phyloP scores from a whole-genome alignment of 2,888 invertebrate genomes.

The Tinea trinotella region DNA sequence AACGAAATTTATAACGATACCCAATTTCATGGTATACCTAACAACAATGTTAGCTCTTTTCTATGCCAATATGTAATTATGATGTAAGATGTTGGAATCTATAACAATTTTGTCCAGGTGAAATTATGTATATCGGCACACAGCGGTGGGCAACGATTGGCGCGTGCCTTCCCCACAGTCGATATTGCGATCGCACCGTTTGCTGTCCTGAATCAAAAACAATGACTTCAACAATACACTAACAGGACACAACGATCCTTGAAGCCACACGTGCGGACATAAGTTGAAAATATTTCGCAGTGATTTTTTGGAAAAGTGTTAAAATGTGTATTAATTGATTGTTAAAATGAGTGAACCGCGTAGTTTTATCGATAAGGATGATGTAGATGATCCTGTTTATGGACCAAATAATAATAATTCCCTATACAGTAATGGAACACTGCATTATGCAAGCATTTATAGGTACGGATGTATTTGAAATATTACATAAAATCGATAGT shows the following conservation, averaged over 20 bases:
- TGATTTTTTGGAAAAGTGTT: neutral
- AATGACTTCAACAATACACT: conserved; percentile 49
- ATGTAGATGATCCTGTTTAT: conserved; percentile 47
- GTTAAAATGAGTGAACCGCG: conserved; percentile 56
- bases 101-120: conserved; percentile 14
- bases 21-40: too few relatives aligned
- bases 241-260: conserved; percentile 31
- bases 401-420: conserved; percentile 59
- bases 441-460: conserved; percentile 72
- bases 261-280: conserved; percentile 3
- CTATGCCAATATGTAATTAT: neutral
- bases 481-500: conserved; percentile 7
- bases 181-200: conserved; percentile 57
- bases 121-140: conserved; percentile 12
- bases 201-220: conserved; percentile 57
- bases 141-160: conserved; percentile 22
- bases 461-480: conserved; percentile 38
- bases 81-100: conserved; percentile 3
- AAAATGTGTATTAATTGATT: neutral
- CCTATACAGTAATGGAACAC: conserved; percentile 70
- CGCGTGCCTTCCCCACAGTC: conserved; percentile 44
- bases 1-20: too few relatives aligned
- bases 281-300: neutral
- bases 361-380: conserved; percentile 42
- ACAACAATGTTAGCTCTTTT: neutral